These are phyloP conservation scores for Notechis scutatus DNA, from an alignment of 2,113 vertebrate genomes.

Conservation along the genomic window DNA sequence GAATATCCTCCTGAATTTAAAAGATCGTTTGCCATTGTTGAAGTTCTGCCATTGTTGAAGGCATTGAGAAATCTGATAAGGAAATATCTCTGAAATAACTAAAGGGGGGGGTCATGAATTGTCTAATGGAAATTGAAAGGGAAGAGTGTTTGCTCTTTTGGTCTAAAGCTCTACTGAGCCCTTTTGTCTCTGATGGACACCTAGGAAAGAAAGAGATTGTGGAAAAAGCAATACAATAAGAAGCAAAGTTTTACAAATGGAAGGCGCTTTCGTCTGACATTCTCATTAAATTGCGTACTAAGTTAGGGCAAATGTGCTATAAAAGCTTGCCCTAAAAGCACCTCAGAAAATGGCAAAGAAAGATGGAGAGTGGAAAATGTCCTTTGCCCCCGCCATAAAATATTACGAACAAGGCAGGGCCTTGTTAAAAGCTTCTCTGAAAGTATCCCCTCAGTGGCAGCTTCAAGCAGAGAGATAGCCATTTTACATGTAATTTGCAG, in stretches of 20 bases:
- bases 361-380: not conserved
- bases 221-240: not conserved
- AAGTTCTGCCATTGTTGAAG: not conserved
- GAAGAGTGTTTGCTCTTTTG: not conserved
- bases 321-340: not conserved
- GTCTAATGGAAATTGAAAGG: not conserved
- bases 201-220: not conserved
- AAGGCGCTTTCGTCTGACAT: not conserved
- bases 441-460: not conserved
- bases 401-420: not conserved
- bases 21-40: not conserved
- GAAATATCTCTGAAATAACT: not conserved
- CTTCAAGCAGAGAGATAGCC: constrained; percentile 31
- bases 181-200: not conserved
- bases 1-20: not conserved
- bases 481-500: constrained; percentile 30
- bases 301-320: not conserved
- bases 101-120: not conserved
- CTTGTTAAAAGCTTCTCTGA: not conserved
- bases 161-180: not conserved
- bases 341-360: not conserved
- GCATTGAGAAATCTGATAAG: not conserved
- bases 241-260: not conserved
- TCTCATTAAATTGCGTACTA: not conserved
- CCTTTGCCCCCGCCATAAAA: not conserved